These are phyloP conservation scores for Rhaphigaster nebulosa DNA, from an alignment of 2,888 invertebrate species.

Conservation along the genomic window DNA sequence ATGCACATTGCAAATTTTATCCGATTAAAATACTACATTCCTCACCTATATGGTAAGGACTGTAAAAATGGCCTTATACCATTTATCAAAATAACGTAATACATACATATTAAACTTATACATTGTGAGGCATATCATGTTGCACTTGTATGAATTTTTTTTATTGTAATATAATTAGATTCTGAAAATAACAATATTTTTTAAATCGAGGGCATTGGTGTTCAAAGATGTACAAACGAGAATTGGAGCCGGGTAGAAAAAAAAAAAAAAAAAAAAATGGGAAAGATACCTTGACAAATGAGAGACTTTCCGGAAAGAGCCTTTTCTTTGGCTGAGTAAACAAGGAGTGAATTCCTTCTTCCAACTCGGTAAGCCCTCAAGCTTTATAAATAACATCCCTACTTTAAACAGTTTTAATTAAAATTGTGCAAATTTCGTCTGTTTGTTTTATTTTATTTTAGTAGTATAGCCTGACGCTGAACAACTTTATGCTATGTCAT, in stretches of 20 bases:
- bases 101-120: too few relatives aligned
- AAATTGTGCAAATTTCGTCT: neutral
- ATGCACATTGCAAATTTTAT: too few relatives aligned
- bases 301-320: neutral
- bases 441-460: neutral
- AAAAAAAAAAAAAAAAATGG: neutral
- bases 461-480: neutral
- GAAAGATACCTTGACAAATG: constrained; percentile 39
- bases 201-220: neutral
- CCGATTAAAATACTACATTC: too few relatives aligned
- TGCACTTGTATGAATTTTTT: too few relatives aligned
- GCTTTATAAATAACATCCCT: neutral
- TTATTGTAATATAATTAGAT: too few relatives aligned
- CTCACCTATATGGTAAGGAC: too few relatives aligned
- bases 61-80: too few relatives aligned
- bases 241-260: neutral
- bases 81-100: too few relatives aligned
- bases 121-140: too few relatives aligned
- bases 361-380: neutral
- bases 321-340: constrained; percentile 29
- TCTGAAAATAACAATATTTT: neutral
- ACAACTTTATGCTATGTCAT: neutral
- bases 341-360: constrained; percentile 32
- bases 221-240: neutral
- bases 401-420: constrained; percentile 40